Evolutionary conservation across 2,113 vertebrate species (phyloP).

Genomic region (Passer montanus): DNA sequence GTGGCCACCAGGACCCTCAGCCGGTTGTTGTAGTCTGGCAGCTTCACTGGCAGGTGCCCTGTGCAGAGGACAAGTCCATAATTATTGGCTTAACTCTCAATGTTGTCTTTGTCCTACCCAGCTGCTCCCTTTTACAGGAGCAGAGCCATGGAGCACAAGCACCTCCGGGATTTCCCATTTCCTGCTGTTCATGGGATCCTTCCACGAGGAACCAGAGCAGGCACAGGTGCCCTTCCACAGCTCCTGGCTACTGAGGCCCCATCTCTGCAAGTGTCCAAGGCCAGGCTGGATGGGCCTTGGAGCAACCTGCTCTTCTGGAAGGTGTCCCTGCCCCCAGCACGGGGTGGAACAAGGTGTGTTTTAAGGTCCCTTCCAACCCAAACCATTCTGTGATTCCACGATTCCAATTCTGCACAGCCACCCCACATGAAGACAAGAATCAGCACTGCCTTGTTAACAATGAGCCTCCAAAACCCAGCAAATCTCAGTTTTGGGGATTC

Average conservation of each 20-base stretch:
- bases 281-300: neutral
- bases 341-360: neutral
- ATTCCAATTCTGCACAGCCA: neutral
- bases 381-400: neutral
- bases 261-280: neutral
- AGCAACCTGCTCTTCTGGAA: neutral
- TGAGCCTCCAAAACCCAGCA: neutral
- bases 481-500: neutral
- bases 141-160: neutral
- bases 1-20: conserved; percentile 95
- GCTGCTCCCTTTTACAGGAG: neutral
- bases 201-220: neutral
- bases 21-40: conserved; percentile 94
- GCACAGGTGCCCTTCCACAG: neutral
- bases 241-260: neutral
- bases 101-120: neutral
- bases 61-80: neutral
- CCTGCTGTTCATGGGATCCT: neutral
- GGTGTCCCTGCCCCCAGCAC: neutral
- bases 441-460: neutral
- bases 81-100: neutral
- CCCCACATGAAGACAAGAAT: neutral
- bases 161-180: neutral
- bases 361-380: neutral
- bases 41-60: conserved; percentile 95